Evolutionary conservation across 2,113 vertebrate species (phyloP).

Genomic region (Melanerpes aurifrons): DNA sequence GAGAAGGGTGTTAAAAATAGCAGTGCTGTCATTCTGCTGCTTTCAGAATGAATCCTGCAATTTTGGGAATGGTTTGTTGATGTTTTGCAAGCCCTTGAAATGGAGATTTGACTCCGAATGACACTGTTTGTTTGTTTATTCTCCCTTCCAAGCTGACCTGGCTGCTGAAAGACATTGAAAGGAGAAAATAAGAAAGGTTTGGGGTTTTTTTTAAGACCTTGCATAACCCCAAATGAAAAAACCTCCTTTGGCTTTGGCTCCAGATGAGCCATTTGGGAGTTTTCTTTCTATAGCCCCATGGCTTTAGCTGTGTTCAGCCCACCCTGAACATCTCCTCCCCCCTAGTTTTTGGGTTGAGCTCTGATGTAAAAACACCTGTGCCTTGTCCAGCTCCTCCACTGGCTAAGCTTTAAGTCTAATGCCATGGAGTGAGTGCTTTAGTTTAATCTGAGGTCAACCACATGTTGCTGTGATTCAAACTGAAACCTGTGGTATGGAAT

Average conservation of each 20-base stretch:
- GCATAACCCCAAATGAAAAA: constrained; percentile 5
- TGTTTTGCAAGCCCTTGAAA: constrained; percentile 59
- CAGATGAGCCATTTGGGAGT: not conserved
- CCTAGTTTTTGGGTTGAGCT: not conserved
- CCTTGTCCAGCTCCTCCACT: not conserved
- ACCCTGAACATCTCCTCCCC: not conserved
- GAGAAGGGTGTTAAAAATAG: constrained; percentile 62
- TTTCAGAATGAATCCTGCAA: constrained; percentile 61
- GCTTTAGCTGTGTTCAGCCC: not conserved
- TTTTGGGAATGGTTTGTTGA: constrained; percentile 69
- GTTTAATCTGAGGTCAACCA: constrained; percentile 68
- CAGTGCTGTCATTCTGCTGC: constrained; percentile 49
- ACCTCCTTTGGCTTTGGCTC: constrained; percentile 18
- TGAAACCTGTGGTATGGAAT: constrained; percentile 66
- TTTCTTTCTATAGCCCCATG: not conserved
- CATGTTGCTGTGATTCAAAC: constrained; percentile 51
- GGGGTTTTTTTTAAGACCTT: not conserved
- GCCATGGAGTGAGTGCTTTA: constrained; percentile 6
- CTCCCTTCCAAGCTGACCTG: constrained; percentile 37
- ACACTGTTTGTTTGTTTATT: not conserved
- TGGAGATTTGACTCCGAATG: constrained; percentile 48
- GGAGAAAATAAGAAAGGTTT: not conserved
- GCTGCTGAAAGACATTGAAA: not conserved
- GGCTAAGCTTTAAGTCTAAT: not conserved
- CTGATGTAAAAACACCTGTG: not conserved